Conservation (phyloP, 2,113 vertebrate species). For the Noturus placidus region DNA sequence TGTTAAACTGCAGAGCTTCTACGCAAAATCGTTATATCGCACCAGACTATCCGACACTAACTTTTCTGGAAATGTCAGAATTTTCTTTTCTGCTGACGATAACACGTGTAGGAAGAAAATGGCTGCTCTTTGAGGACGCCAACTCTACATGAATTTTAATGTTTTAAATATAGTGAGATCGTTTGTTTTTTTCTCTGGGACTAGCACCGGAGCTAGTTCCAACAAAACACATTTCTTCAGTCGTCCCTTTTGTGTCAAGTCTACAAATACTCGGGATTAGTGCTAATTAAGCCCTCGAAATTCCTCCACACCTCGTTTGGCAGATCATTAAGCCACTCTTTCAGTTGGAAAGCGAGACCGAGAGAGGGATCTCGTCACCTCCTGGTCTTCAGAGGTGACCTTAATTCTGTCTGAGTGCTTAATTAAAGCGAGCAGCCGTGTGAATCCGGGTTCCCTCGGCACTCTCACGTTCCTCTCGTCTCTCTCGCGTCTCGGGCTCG, state of each 20-base stretch:
- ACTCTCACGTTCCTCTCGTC: background rate
- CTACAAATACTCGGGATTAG: constrained; percentile 69
- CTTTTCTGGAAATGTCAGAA: background rate
- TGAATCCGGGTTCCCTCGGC: background rate
- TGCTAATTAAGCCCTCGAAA: constrained; percentile 74
- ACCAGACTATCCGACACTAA: background rate
- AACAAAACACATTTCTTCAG: background rate
- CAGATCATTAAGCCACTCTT: constrained; percentile 67
- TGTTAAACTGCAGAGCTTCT: too few relatives aligned
- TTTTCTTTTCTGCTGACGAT: background rate
- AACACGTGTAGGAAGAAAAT: background rate
- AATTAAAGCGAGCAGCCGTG: constrained; percentile 46
- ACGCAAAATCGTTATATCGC: background rate
- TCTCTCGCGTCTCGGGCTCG: background rate
- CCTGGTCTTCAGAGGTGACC: constrained; percentile 44
- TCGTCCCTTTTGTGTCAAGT: constrained; percentile 19
- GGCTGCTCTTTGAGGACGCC: too few relatives aligned
- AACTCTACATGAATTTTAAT: background rate
- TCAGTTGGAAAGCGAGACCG: constrained; percentile 25
- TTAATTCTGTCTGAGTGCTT: constrained; percentile 50
- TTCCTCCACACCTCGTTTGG: constrained; percentile 71
- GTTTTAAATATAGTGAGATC: background rate
- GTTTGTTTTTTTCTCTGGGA: background rate
- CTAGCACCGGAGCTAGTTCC: background rate
- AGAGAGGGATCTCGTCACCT: constrained; percentile 41